These are phyloP conservation scores for Drosophila trapezifrons DNA, from an alignment of 1,140 invertebrate species.

Conservation along the genomic window DNA sequence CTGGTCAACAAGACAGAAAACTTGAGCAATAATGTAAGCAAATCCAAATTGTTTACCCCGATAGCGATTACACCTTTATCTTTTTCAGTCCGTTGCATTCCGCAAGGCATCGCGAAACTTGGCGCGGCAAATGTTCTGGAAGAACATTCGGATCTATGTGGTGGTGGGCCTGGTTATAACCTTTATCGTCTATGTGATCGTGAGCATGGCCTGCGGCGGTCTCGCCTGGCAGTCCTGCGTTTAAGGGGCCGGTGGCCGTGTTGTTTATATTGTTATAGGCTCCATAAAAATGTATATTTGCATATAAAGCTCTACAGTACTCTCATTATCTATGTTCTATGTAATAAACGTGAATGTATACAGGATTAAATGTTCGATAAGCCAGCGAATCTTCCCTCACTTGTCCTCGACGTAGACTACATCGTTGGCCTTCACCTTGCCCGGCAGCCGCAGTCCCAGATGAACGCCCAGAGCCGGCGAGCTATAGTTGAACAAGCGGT, in stretches of 20 bases:
- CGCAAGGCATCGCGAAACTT: constrained; percentile 93
- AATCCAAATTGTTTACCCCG: background rate
- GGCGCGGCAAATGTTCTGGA: constrained; percentile 95
- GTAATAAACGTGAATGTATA: constrained; percentile 69
- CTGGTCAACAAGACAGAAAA: constrained; percentile 96
- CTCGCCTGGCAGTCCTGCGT: constrained; percentile 91
- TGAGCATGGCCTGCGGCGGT: constrained; percentile 94
- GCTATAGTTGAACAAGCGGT: constrained; percentile 65
- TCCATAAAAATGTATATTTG: constrained; percentile 50
- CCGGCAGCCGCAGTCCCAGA: constrained; percentile 68
- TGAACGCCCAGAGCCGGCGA: constrained; percentile 78
- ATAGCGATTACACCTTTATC: constrained; percentile 32
- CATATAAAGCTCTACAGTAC: constrained; percentile 59
- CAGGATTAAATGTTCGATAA: constrained; percentile 40
- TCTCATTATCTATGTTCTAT: constrained; percentile 73
- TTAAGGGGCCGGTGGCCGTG: constrained; percentile 16
- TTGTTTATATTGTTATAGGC: constrained; percentile 60
- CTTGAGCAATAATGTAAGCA: constrained; percentile 92
- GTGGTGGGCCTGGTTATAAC: constrained; percentile 89
- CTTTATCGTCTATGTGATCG: constrained; percentile 93
- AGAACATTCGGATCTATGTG: constrained; percentile 95
- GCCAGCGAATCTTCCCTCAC: background rate
- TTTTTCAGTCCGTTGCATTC: constrained; percentile 93
- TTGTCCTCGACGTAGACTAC: constrained; percentile 72
- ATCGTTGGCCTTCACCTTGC: constrained; percentile 70